Base-by-base conservation (phyloP, 1,140 invertebrate species). In the Leptinotarsa lineolata region DNA sequence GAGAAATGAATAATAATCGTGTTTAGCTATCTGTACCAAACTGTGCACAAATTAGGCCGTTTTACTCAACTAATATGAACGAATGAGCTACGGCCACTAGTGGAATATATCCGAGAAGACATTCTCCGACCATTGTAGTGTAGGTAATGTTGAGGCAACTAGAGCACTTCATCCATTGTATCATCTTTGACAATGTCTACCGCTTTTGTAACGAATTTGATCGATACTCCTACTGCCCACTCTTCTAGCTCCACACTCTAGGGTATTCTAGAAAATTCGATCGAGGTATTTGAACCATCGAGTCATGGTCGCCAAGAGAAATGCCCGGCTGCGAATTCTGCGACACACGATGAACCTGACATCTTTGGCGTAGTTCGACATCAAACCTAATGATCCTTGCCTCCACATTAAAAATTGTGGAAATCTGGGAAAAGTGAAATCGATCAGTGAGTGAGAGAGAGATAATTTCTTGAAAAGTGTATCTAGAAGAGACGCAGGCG, bases 241-340 rank as follows among this genome's bases (percentile, higher is more conserved):
- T n/a, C n/a, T 18, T 44, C 48, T 1, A 22, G 22, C 16, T 15
- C 18, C 3, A 24, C 64, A 54, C 45, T 48, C 11, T 61, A 72
- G 39, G 65, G 70, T 22, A 69, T 75, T 16, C 39, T 75, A 5
- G 69, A 75, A 65, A 72, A 72, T 16, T 18, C 58, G 6, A 11
- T 39, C 30, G 16, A n/a, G n/a, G 5, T 15, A 11, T 18, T 4
- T 13, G n/a, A 54, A 2, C 16, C 5, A 54, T 13, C 16, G 16
- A 16, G 15, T n/a, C 15, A 18, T n/a, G 6, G 58, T 16, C 12
- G 18, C 20, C 12, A 18, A 21, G 6, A 67, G 48, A 44, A 74
- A 65, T 45, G 20, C 20, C 20, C 8, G 44, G 20, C 45, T 4
- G 8, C 4, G 59, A 64, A 71, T 71, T 15, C 39, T 18, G 0